phyloP scores from a whole-genome alignment of 2,113 vertebrate genomes.

The Zapus hudsonius region DNA sequence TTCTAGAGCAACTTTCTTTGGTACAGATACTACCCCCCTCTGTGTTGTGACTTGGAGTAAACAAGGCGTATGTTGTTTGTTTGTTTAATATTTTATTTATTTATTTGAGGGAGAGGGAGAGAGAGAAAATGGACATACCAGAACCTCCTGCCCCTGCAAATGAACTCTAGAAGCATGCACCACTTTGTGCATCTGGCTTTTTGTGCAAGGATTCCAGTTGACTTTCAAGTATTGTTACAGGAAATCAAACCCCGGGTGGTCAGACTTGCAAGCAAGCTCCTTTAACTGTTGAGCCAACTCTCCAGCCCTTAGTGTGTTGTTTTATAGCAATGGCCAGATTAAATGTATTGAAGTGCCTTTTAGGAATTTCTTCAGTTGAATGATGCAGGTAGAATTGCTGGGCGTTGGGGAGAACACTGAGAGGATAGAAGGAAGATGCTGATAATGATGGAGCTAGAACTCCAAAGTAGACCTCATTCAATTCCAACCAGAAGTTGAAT shows the following conservation, averaged over 20 bases:
- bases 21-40: background rate
- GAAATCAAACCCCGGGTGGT: too few species aligned
- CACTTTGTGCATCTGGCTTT: too few species aligned
- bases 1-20: background rate
- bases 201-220: too few species aligned
- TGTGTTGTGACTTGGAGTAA: background rate
- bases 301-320: background rate
- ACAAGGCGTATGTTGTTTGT: background rate
- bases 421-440: background rate
- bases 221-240: too few species aligned
- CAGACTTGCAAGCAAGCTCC: too few species aligned
- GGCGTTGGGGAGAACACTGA: rapidly evolving
- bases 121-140: too few species aligned
- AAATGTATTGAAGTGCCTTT: background rate
- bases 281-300: too few species aligned
- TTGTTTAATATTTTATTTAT: too few species aligned
- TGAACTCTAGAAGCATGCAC: too few species aligned
- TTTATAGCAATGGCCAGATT: background rate
- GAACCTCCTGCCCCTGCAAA: too few species aligned
- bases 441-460: background rate
- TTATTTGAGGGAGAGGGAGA: too few species aligned
- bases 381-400: background rate
- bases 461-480: background rate
- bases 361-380: background rate
- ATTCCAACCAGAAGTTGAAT: background rate